Conservation (phyloP, 2,113 vertebrate species). For the Dissostichus mawsoni region DNA sequence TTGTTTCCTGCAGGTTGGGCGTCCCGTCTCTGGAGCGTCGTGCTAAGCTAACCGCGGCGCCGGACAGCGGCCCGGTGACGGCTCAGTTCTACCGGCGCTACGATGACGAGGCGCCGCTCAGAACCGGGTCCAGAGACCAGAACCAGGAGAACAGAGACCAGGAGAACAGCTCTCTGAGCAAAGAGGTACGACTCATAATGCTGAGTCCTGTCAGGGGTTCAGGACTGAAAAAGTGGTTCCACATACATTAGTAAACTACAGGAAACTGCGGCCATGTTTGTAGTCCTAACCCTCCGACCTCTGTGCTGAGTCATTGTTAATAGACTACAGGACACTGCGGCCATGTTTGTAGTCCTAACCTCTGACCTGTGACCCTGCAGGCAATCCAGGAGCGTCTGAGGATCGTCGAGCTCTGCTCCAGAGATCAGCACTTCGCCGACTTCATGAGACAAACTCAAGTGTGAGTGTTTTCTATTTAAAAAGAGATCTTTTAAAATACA, state of each 20-base stretch:
- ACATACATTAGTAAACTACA: no score
- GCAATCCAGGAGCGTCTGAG: constrained; percentile 93
- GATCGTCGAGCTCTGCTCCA: constrained; percentile 90
- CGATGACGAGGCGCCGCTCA: constrained; percentile 73
- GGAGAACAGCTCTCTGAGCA: constrained; percentile 83
- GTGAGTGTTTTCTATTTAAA: constrained; percentile 82
- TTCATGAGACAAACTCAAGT: constrained; percentile 92
- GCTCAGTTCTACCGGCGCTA: constrained; percentile 85
- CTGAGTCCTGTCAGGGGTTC: no score
- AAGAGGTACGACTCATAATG: not conserved
- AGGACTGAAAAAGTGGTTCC: no score
- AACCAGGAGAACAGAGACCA: constrained; percentile 86
- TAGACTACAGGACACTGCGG: no score
- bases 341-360: not conserved
- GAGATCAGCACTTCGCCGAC: constrained; percentile 90
- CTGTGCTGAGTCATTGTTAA: no score
- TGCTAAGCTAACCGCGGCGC: constrained; percentile 88
- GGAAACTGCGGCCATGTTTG: no score
- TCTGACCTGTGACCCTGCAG: constrained; percentile 74
- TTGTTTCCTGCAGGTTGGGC: constrained; percentile 74
- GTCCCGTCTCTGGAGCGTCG: constrained; percentile 88
- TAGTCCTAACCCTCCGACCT: not conserved
- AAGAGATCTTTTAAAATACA: no score
- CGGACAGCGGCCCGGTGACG: constrained; percentile 82
- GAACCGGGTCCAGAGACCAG: constrained; percentile 81